Evolutionary conservation across 2,797 vertebrate genomes (phyloP), one percentile per base, ranked within the genome.

Genomic region (Diglossa cyanea): DNA sequence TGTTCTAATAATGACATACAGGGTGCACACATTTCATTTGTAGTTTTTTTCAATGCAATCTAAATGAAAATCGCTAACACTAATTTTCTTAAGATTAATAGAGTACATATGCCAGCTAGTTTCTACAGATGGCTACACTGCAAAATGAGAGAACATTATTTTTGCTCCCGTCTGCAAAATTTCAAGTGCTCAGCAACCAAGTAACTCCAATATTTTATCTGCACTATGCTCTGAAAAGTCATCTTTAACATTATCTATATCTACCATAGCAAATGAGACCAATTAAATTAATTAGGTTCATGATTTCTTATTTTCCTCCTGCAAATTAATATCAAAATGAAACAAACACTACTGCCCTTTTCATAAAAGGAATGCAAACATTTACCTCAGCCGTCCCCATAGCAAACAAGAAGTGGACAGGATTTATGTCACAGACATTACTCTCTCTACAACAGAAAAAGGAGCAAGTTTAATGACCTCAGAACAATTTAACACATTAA

Each of bases 401-500:
- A 88, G 99, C 99, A 82, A 99, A 98, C 92, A 99, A 97, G 76
- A 99, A 98, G 97, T 99, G 99, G 18, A 98, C 97, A 9, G 98
- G 97, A 95, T 99, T 99, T 97, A 99, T 98, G 97, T 99, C 99
- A 48, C 99, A 99, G 55, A 98, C 99, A 11, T 99, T 99, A 96
- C 98, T 98, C 97, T 99, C 99, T 78, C 99, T 99, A 85, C 47
- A 84, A 95, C 42, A 68, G 57, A 42, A 95, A 91, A 87, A 85
- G 7, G 0, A 94, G 8, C 16, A 60, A 84, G 50, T 72, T 86
- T 80, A 88, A 78, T 71, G 39, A 78, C 35, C 17, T 74, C 31
- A 75, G 31, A 90, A 60, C 31, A 76, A 91, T 35, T 61, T 68
- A 86, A 77, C 42, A 65, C 7, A 63, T n/a, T 13, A 89, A 61